Evolutionary conservation across 2,888 invertebrate species (phyloP).

Genomic region (Beris morrisii): DNA sequence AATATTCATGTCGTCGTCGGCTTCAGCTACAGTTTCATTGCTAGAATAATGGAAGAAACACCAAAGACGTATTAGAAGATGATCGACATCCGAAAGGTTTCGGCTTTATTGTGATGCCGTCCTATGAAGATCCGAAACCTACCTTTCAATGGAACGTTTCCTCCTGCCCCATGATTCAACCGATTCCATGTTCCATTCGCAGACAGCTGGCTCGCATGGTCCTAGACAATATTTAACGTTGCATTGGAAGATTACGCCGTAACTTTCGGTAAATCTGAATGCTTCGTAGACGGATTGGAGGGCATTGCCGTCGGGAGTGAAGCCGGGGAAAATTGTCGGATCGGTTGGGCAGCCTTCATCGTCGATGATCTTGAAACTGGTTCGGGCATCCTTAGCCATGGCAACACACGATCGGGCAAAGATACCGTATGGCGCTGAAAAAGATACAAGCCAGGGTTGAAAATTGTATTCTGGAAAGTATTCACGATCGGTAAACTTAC

Average conservation of each 20-base stretch:
- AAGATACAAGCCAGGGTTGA: constrained; percentile 4
- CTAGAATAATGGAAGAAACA: constrained; percentile 42
- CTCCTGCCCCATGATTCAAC: constrained; percentile 90
- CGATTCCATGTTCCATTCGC: constrained; percentile 89
- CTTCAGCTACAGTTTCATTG: constrained; percentile 62
- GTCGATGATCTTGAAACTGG: constrained; percentile 94
- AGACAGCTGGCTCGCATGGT: constrained; percentile 90
- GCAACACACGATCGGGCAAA: constrained; percentile 95
- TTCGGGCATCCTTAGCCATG: constrained; percentile 95
- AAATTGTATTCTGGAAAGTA: constrained; percentile 8
- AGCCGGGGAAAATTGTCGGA: constrained; percentile 90
- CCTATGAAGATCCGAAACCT: constrained; percentile 39
- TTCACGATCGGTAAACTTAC: constrained; percentile 61
- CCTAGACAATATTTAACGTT: constrained; percentile 95
- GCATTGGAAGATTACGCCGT: constrained; percentile 96
- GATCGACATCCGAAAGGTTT: background rate
- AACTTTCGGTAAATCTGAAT: constrained; percentile 93
- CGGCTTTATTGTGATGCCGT: background rate
- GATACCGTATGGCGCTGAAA: constrained; percentile 88
- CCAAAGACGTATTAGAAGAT: constrained; percentile 41
- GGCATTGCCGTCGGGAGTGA: constrained; percentile 87
- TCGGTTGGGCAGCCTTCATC: constrained; percentile 94
- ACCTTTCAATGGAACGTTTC: constrained; percentile 68
- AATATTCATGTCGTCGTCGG: constrained; percentile 77
- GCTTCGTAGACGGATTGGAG: constrained; percentile 91